phyloP scores from a whole-genome alignment of 1,140 invertebrate genomes.

The Paramacrobiotus metropolitanus region DNA sequence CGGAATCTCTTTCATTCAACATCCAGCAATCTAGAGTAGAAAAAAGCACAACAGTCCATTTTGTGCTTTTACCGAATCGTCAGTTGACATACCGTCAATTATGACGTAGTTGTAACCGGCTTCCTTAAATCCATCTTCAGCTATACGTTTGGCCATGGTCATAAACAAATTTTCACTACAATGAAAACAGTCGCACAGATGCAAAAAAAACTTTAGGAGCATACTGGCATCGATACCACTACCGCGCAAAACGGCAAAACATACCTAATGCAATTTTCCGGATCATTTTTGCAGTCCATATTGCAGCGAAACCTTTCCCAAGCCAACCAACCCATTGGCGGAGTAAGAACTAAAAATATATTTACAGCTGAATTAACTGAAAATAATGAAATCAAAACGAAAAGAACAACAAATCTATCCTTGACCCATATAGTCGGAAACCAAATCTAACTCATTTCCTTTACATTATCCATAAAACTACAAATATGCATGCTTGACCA shows the following conservation, averaged over 20 bases:
- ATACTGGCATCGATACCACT: not conserved
- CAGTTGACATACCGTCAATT: conserved; percentile 34
- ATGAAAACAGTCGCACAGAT: conserved; percentile 12
- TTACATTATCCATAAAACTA: too few relatives aligned
- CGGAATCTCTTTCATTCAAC: conserved; percentile 43
- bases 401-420: too few relatives aligned
- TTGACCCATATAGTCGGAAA: too few relatives aligned
- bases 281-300: conserved; percentile 71
- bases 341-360: conserved; percentile 30
- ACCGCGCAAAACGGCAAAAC: not conserved
- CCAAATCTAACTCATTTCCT: too few relatives aligned
- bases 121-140: conserved; percentile 61
- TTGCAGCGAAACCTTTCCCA: conserved; percentile 82
- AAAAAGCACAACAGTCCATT: too few relatives aligned
- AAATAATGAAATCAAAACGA: too few relatives aligned
- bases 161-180: conserved; percentile 67
- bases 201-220: too few relatives aligned
- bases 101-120: conserved; percentile 78
- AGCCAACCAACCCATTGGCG: conserved; percentile 75
- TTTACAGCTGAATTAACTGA: too few relatives aligned
- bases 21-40: conserved; percentile 55
- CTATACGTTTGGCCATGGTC: conserved; percentile 69
- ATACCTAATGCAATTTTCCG: conserved; percentile 73
- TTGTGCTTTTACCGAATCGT: too few relatives aligned
- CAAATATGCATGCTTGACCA: too few relatives aligned